These are phyloP conservation scores for Drosophila obscura DNA, from an alignment of 1,140 invertebrate genomes.

Conservation along the genomic window DNA sequence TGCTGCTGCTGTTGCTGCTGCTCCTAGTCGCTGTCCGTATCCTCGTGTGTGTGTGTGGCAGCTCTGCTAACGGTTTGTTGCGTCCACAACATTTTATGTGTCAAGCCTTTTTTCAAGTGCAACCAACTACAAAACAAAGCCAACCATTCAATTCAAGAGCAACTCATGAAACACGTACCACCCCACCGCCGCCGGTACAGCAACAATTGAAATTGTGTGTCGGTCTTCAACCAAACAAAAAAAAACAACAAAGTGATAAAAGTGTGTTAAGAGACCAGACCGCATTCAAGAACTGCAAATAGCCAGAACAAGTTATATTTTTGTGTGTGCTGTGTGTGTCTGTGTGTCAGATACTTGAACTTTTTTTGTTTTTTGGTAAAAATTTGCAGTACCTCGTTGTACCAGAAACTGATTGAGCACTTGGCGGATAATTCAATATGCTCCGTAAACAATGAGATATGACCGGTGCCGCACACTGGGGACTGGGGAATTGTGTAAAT, in stretches of 20 bases:
- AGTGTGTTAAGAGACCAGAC: slow-evolving; percentile 6
- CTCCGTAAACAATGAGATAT: too few relatives aligned
- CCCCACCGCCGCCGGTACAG: neutral
- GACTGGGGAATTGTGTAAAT: slow-evolving; percentile 2
- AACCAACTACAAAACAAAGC: neutral
- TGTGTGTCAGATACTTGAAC: too few relatives aligned
- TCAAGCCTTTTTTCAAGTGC: slow-evolving; percentile 36
- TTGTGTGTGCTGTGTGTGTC: too few relatives aligned
- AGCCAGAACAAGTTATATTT: too few relatives aligned
- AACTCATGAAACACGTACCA: slow-evolving; percentile 16
- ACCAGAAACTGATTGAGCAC: too few relatives aligned
- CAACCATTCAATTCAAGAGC: slow-evolving; percentile 10
- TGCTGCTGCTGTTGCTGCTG: neutral
- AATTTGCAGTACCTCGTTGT: too few relatives aligned
- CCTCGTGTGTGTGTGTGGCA: slow-evolving; percentile 7
- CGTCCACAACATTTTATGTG: slow-evolving; percentile 25
- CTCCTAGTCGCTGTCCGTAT: slow-evolving; percentile 7
- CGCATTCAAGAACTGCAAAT: too few relatives aligned
- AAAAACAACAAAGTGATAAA: slow-evolving; percentile 9
- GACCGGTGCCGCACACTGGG: neutral
- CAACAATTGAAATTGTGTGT: neutral
- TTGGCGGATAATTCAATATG: too few relatives aligned
- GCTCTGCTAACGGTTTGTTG: slow-evolving; percentile 27
- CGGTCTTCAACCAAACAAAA: neutral
- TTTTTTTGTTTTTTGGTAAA: neutral